A percentile compares a stretch with the other conserved stretches of the same genome.
These are phyloP conservation scores for Colius striatus DNA, from an alignment of 2,113 vertebrate species.

Conservation along the genomic window DNA sequence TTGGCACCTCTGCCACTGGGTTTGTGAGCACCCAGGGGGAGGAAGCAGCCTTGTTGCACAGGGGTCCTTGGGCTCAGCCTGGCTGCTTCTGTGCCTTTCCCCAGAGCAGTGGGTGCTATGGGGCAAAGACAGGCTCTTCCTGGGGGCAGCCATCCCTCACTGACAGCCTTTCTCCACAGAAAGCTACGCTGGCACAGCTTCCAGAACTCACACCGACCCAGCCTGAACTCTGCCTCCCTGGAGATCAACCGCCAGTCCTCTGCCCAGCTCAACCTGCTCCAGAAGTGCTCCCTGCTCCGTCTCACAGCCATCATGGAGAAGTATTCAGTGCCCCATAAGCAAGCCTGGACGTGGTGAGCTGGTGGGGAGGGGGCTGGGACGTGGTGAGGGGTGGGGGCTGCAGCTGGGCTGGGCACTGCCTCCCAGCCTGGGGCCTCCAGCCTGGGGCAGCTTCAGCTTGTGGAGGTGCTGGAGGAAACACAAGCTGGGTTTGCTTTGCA, in stretches of 20 bases:
- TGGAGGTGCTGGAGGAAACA: not conserved
- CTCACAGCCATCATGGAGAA: constrained; percentile 89
- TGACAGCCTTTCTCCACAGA: constrained; percentile 19
- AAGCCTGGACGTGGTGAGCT: constrained; percentile 84
- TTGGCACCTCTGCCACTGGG: not conserved
- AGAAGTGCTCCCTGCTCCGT: constrained; percentile 86
- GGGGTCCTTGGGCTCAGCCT: not conserved
- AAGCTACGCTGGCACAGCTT: constrained; percentile 91
- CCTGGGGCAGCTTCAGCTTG: fast-evolving
- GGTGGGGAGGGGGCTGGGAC: fast-evolving
- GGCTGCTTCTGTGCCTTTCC: not conserved
- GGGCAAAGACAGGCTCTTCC: not conserved
- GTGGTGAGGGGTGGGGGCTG: not conserved
- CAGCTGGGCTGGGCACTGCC: not conserved
- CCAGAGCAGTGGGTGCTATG: not conserved
- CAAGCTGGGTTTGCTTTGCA: not conserved
- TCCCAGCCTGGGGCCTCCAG: fast-evolving
- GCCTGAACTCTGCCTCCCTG: constrained; percentile 85
- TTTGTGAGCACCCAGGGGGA: not conserved
- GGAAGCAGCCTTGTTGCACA: not conserved
- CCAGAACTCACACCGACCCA: constrained; percentile 88
- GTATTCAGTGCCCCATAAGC: constrained; percentile 81
- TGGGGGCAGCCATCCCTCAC: not conserved
- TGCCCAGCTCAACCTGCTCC: constrained; percentile 86
- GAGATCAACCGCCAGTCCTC: constrained; percentile 89